A percentile compares a stretch with the other conserved stretches of the same genome.
These are phyloP conservation scores for Pogoniulus pusillus DNA, from an alignment of 2,797 vertebrate genomes.

Conservation along the genomic window DNA sequence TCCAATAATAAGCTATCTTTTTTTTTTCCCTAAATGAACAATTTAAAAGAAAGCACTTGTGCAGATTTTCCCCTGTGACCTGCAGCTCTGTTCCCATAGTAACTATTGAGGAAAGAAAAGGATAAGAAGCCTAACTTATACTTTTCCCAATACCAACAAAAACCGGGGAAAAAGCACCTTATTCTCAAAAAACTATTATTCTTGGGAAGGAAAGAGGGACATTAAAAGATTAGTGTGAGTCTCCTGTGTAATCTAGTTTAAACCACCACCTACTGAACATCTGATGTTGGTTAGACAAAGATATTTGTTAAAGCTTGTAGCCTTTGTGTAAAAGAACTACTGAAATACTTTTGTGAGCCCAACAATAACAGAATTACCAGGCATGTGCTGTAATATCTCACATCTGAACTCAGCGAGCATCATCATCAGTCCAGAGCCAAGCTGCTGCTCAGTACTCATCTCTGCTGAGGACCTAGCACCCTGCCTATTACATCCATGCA, in stretches of 20 bases:
- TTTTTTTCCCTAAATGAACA: constrained; percentile 40
- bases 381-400: background rate
- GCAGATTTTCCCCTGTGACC: constrained; percentile 61
- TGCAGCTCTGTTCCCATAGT: constrained; percentile 59
- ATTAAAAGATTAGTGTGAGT: constrained; percentile 51
- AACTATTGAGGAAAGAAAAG: constrained; percentile 64
- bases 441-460: background rate
- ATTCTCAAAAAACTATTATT: constrained; percentile 55
- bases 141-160: constrained; percentile 53
- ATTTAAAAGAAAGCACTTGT: constrained; percentile 54
- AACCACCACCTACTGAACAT: constrained; percentile 52
- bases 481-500: background rate
- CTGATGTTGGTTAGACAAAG: constrained; percentile 13
- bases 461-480: fast-evolving
- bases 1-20: constrained; percentile 44
- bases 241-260: constrained; percentile 61
- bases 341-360: constrained; percentile 7
- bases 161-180: constrained; percentile 5
- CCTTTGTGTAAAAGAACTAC: background rate
- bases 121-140: constrained; percentile 37
- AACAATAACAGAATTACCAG: background rate
- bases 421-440: background rate
- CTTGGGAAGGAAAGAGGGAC: constrained; percentile 30
- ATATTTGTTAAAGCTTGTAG: background rate
- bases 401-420: background rate